Conservation (phyloP, 1,140 invertebrate species). For the Nomia melanderi region DNA sequence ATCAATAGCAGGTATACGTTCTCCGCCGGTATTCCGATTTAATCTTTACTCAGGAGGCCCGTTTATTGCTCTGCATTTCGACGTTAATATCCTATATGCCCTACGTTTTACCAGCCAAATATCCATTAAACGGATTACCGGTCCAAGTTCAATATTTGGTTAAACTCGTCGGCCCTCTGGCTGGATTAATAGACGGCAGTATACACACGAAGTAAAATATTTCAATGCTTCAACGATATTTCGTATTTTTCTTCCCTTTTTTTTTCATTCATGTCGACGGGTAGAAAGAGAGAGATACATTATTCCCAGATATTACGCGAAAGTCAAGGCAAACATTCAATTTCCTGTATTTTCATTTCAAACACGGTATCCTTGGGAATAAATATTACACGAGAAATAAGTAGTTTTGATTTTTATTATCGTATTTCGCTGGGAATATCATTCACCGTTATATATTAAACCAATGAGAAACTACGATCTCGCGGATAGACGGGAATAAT, state of each 20-base stretch:
- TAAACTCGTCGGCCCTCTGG: constrained; percentile 38
- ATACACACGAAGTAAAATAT: constrained; percentile 40
- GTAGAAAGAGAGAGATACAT: background rate
- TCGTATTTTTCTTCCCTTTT: background rate
- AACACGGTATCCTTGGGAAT: background rate
- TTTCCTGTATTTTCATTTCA: background rate
- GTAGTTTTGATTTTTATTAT: constrained; percentile 3
- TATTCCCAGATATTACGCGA: constrained; percentile 26
- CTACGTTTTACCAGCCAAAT: constrained; percentile 57
- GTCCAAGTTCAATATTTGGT: constrained; percentile 59
- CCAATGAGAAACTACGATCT: no score
- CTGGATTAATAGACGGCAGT: constrained; percentile 38
- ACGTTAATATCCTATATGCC: constrained; percentile 32
- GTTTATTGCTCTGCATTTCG: constrained; percentile 50
- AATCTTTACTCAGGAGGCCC: constrained; percentile 45
- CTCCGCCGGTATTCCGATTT: constrained; percentile 38
- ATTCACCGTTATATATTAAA: no score
- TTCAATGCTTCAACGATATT: constrained; percentile 30
- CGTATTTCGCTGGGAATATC: no score
- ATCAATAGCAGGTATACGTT: constrained; percentile 32
- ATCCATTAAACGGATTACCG: constrained; percentile 60
- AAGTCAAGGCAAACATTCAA: constrained; percentile 4
- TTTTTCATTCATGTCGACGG: background rate
- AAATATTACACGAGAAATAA: background rate
- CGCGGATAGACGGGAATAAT: no score